Evolutionary conservation across 2,113 vertebrate species (phyloP), one percentile per base, ranked within the genome.

Genomic region (Proterorhinus semilunaris): DNA sequence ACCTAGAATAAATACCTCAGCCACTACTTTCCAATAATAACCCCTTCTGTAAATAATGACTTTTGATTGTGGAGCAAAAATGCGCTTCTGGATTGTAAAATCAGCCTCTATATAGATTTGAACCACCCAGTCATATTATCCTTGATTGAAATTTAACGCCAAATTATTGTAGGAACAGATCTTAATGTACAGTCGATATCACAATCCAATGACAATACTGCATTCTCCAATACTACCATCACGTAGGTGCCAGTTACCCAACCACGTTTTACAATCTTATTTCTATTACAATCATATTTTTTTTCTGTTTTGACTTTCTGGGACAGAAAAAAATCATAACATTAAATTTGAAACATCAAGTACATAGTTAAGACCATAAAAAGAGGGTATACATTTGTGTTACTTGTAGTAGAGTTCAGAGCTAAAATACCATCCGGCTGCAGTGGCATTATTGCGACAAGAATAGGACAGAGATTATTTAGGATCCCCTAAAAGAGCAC

Each of bases 361-460:
- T 86, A 88, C 88, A 78, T 89, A 87, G 79, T 86, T 69, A 78
- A 21, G 59, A 88, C 51, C 69, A 80, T 89, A 89, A 75, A 87
- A 90, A 81, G 69, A 80, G 78, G 77, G 77, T 80, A 42, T 72
- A 68, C 48, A 55, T 74, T 47, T 52, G 45, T 71, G 70, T 73
- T 49, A 78, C 62, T 70, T 83, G 85, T 75, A 74, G 70, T 77
- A 81, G 68, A 81, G 71, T 78, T 83, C 71, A 67, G 84, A 90
- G 79, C 79, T 71, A 71, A 62, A 68, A 73, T 66, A 68, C 75
- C 75, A 73, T 70, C 72, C 75, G 27, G 75, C 72, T 69, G 74
- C 71, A 79, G 74, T 80, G 83, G 74, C 67, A 64, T 86, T 84
- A 89, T 91, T 89, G 86, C 88, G 78, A 84, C 71, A 69, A 87